Conservation (phyloP, 2,113 vertebrate genomes). For the Hydrolagus affinis region DNA sequence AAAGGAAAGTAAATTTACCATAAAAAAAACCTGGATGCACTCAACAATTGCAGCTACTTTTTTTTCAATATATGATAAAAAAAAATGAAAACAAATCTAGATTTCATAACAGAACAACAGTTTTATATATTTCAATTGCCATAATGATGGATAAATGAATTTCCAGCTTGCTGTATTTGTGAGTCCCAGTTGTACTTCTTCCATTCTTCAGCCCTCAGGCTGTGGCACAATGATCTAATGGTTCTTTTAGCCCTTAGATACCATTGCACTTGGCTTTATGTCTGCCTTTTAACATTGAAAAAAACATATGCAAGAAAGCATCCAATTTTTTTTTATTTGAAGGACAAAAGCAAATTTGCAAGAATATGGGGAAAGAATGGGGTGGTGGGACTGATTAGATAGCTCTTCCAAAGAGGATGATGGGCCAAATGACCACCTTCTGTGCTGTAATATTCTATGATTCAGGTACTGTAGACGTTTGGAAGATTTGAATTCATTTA, state of each 20-base stretch:
- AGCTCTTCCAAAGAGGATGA: too few relatives aligned
- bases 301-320: not conserved
- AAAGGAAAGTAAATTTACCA: too few relatives aligned
- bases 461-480: too few relatives aligned
- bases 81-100: not conserved
- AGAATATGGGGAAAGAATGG: too few relatives aligned
- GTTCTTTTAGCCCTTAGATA: not conserved
- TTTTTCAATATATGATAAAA: not conserved
- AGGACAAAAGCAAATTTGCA: too few relatives aligned
- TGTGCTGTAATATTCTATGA: too few relatives aligned
- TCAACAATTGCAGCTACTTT: not conserved
- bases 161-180: not conserved
- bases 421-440: too few relatives aligned
- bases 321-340: too few relatives aligned
- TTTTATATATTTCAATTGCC: not conserved
- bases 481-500: too few relatives aligned
- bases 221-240: not conserved
- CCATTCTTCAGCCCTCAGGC: not conserved
- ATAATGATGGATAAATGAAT: slow-evolving; percentile 7
- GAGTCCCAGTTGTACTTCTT: not conserved
- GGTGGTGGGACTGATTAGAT: too few relatives aligned
- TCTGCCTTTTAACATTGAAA: slow-evolving; percentile 10
- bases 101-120: not conserved
- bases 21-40: not conserved
- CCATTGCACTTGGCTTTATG: not conserved